Evolutionary conservation across 2,113 vertebrate species (phyloP).

Genomic region (Cephalopterus ornatus): DNA sequence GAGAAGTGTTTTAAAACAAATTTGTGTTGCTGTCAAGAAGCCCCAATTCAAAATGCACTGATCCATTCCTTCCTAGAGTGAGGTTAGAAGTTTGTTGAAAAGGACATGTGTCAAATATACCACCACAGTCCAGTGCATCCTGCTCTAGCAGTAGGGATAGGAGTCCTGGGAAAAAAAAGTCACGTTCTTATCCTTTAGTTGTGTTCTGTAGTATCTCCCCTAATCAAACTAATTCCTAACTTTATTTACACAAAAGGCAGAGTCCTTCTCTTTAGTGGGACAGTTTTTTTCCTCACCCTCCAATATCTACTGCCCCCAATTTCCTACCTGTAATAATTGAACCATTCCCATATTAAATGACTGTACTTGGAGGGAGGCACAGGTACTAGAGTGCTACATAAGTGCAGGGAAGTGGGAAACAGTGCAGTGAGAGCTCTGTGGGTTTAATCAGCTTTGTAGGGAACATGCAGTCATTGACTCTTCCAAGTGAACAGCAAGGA

Average conservation of each 20-base stretch:
- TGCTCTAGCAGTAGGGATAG: background rate
- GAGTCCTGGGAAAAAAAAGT: background rate
- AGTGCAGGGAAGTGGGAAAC: background rate
- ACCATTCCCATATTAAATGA: background rate
- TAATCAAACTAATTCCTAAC: background rate
- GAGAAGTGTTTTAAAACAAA: background rate
- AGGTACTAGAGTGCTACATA: background rate
- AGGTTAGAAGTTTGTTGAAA: background rate
- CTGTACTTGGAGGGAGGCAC: background rate
- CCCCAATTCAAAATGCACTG: background rate
- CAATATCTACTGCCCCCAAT: background rate
- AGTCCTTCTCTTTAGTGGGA: background rate
- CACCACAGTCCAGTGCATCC: background rate
- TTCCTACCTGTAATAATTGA: background rate
- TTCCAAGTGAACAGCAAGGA: background rate
- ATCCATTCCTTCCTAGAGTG: background rate
- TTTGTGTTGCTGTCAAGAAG: background rate
- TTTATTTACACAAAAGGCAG: background rate
- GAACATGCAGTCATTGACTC: background rate
- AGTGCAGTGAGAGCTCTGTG: background rate
- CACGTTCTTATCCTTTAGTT: background rate
- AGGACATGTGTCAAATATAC: background rate
- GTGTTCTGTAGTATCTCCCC: background rate
- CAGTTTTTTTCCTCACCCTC: background rate
- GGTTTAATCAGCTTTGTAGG: background rate